Evolutionary conservation across 2,113 vertebrate species (phyloP), one percentile per base, ranked within the genome.

Genomic region (Brachyhypopomus occidentalis): DNA sequence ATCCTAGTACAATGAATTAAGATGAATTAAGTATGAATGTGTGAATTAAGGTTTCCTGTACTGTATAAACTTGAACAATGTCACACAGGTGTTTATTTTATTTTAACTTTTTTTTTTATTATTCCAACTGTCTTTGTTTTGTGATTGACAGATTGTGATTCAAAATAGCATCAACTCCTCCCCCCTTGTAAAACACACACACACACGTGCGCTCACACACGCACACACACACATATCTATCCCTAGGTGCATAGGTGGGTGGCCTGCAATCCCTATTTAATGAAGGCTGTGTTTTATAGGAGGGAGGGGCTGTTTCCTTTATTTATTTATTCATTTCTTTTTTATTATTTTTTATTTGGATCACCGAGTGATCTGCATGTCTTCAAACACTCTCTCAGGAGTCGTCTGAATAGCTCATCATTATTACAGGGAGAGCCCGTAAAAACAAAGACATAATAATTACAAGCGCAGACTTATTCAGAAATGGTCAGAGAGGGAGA

Each of bases 191-290:
- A 66, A 66, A 66, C n/a, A 55, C 9, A 55, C 56, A 56, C 25
- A 55, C 25, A 55, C 48, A 48, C 55, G 79, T 55, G 75, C 36
- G 63, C 59, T 27, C 72, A 62, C 55, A 41, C 66, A 77, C 48
- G 60, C 59, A 60, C 41, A 67, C 14, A 62, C 27, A 80, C 23
- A 73, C 60, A 72, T 64, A 74, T 75, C 23, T 34, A 55, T 80
- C 75, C 41, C 69, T 80, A 78, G 67, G 84, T 75, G 41, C 30
- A 73, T 74, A 87, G 84, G 81, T 84, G 83, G 81, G 85, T 88
- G 82, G 85, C 84, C 83, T 63, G 45, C 84, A 78, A 89, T 89
- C 85, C 78, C 60, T 80, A 86, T 89, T 88, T 88, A 87, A 86
- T 88, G 86, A 89, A 86, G 78, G 78, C 75, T 83, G 62, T 56